Evolutionary conservation across 2,888 invertebrate species (phyloP), one percentile per base, ranked within the genome.

Genomic region (Diplazon laetatorius): DNA sequence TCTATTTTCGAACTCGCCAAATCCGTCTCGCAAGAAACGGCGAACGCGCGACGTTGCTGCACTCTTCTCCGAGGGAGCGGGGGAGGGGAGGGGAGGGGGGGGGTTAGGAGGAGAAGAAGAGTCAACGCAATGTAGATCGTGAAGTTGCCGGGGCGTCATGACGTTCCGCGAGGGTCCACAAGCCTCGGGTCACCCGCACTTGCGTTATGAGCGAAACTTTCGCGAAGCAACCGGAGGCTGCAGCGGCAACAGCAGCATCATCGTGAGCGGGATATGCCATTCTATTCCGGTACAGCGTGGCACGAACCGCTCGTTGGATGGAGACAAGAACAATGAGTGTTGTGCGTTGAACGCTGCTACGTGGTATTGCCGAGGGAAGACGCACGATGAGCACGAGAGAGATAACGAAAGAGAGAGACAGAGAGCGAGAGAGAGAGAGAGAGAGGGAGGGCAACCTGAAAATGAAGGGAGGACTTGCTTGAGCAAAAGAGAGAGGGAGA

Each of bases 301-400:
- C 71, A 52, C 71, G 65, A 48, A n/a, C n/a, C n/a, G 39, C 25
- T 39, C 20, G 10, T 42, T 84, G 84, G 87, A 84, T 52, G 83
- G 57, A 74, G 80, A 87, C 85, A 90, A 89, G 90, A 90, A 90
- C 90, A 90, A 90, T 90, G 90, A 89, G 87, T 86, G 83, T 85
- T 85, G 80, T 81, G 84, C 83, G 78, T 73, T 81, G 78, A 81
- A 80, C 81, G 81, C 80, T 81, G 81, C 82, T 81, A 82, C 80
- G 68, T 83, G 84, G 83, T 84, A 86, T 84, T 83, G 83, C 85
- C 81, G n/a, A n/a, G n/a, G n/a, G n/a, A n/a, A 80, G 80, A 79
- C 80, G 83, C 82, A 84, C 83, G n/a, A 63, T 48, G 48, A 30
- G 30, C 30, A 5, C 68, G 62, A 55, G 69, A 66, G 59, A 20